Conservation (phyloP, 2,797 vertebrate genomes). For the Sebastes hubbsi region DNA sequence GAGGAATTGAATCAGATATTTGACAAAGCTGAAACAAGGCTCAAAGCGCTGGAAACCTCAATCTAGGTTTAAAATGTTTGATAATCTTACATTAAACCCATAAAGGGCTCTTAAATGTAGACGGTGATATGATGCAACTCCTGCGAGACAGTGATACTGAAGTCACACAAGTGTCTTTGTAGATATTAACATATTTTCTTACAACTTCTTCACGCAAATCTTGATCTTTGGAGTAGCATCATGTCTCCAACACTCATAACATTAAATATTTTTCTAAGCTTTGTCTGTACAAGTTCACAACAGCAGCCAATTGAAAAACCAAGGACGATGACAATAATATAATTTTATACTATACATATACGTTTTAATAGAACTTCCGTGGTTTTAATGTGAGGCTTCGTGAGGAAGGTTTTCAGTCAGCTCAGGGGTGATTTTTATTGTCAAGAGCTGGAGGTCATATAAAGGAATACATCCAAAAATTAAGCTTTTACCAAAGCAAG, state of each 20-base stretch:
- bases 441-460: not conserved
- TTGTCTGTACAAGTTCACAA: conserved; percentile 22
- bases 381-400: conserved; percentile 2
- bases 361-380: conserved; percentile 1
- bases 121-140: not conserved
- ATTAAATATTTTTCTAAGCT: conserved; percentile 26
- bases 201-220: not conserved
- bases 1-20: not conserved
- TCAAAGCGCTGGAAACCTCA: not conserved
- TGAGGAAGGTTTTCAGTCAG: conserved; percentile 13
- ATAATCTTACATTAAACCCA: not conserved
- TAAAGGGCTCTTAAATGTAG: conserved; percentile 4
- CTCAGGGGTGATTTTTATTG: conserved; percentile 33
- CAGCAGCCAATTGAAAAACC: conserved; percentile 22
- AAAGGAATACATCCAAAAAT: not conserved
- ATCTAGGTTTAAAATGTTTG: not conserved
- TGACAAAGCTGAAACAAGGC: not conserved
- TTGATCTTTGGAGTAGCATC: not conserved
- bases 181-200: conserved; percentile 13
- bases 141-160: not conserved
- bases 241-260: conserved; percentile 23
- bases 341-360: conserved; percentile 33
- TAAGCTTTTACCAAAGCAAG: not conserved
- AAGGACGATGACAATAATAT: not conserved
- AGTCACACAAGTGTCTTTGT: conserved; percentile 29